Evolutionary conservation across 2,888 invertebrate genomes (phyloP), one percentile per base, ranked within the genome.

Genomic region (Phrixothrix hirtus): DNA sequence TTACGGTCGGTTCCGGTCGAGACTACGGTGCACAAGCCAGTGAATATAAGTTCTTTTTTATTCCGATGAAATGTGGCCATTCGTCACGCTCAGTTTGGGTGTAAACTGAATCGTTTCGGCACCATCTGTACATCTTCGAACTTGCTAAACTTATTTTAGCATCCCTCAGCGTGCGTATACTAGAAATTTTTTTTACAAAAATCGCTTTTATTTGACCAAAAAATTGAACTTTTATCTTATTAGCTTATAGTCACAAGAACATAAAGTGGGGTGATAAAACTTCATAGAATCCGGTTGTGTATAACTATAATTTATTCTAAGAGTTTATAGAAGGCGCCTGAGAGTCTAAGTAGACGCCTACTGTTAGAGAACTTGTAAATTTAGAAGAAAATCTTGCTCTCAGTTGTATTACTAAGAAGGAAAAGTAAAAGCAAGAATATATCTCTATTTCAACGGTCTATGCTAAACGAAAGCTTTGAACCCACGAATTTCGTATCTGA

Each of bases 31-130:
- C 44, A 38, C 50, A 47, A 46, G 30, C 35, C 52, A 32, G 32
- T 32, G 50, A 59, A 59, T 59, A 51, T 59, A 58, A 60, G 60
- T 60, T 58, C 56, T 56, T 59, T 61, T 61, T 58, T 64, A 60
- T 63, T 60, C 61, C 55, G 59, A 62, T 62, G 63, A 64, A 59
- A 61, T 63, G 62, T 56, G 61, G 61, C 61, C 52, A 63, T 64
- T 63, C 61, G 62, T 65, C 64, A 64, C 64, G 62, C 61, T 62
- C 61, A 48, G 58, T 63, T 62, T 59, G 58, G 55, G 58, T 59
- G 59, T 61, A 62, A 65, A 63, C 61, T 63, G 61, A 57, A 64
- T 61, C 61, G 58, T 53, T 61, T 64, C 61, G 59, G 56, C 60
- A 58, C 55, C 65, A 64, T 60, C 63, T 63, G 63, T 46, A 62